Base-by-base conservation (phyloP, 1,140 invertebrate genomes). In the Chrysoperla carnea region DNA sequence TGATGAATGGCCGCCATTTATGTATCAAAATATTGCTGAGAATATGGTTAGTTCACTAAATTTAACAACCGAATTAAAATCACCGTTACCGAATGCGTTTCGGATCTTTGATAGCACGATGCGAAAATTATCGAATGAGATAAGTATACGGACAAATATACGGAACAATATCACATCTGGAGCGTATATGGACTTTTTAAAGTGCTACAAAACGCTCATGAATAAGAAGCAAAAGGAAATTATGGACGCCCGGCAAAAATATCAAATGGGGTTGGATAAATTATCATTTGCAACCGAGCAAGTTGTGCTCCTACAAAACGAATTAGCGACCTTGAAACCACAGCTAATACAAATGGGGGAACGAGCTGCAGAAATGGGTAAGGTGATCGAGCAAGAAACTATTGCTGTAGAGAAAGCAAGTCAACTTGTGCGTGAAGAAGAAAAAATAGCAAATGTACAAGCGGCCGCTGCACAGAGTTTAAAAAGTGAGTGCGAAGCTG, bases 1-100 rank as follows among this genome's bases (percentile, higher is more conserved):
- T 58, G 78, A 91, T 57, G 79, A 77, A 36, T 95, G 89, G 90
- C 89, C 90, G 1, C 81, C 88, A 61, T 84, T 91, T 60, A 87
- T 89, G 2, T 63, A 94, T n/a, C 79, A 89, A 63, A 85, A 79
- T 70, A 86, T 94, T 12, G 89, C 89, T 28, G 68, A 82, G 53
- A 73, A 76, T 54, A 90, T 78, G 52, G 76, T 90, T 51, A 71
- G 73, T 38, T 73, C 81, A 40, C 75, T 92, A 0, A 81, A 88
- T 55, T 63, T 88, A 6, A 60, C 70, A 0, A 74, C 81, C 42
- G 63, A 74, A 13, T 66, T 87, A 3, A 82, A 81, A 58, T 45
- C 63, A 29, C 65, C 77, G 37, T 73, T 77, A 43, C 78, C 92
- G 9, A 62, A 72, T 23, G 79, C 83, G 40, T 93, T 85, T 52